Base-by-base conservation (phyloP, 2,888 invertebrate species). In the Dione juno region DNA sequence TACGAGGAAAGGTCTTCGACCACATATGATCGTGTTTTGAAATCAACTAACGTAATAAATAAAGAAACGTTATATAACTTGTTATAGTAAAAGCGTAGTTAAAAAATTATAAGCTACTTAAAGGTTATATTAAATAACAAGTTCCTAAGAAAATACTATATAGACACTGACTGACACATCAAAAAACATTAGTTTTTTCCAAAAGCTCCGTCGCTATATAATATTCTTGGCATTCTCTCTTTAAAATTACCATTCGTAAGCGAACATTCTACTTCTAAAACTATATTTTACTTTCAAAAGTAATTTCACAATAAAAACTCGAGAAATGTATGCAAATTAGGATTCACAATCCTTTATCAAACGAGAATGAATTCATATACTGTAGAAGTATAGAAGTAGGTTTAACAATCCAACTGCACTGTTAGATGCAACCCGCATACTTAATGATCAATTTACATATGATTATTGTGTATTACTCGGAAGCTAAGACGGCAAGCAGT, bases 381-480 rank as follows among this genome's bases (percentile, higher is more conserved):
- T 71, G 63, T 50, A 61, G 53, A 67, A 72, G 66, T 76, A 71
- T 54, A 61, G 50, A 70, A 72, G 66, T 76, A 72, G 76, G 76
- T 77, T 75, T 72, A 74, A 74, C 75, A 73, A 75, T 74, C 74
- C 77, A 77, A 77, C 77, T 76, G 77, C 74, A 77, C 75, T 72
- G 71, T 71, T 76, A 77, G 78, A 77, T 76, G 78, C 80, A 78
- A 72, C 76, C 76, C 77, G 82, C 81, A 82, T 83, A 79, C 79
- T 71, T 79, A 80, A 81, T 78, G 79, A 79, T 73, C 78, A 78
- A 78, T 82, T 81, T 79, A 80, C 81, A 82, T 82, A 78, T 74
- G 74, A 79, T 81, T 82, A 82, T 80, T 77, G 77, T 77, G 76
- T 77, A 75, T 74, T 66, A 70, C 74, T 68, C 58, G 67, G 72